Percentiles rank a stretch among this genome's conserved stretches.
These are phyloP conservation scores for Subacronicta megacephala DNA, from an alignment of 2,888 invertebrate species.

Conservation along the genomic window DNA sequence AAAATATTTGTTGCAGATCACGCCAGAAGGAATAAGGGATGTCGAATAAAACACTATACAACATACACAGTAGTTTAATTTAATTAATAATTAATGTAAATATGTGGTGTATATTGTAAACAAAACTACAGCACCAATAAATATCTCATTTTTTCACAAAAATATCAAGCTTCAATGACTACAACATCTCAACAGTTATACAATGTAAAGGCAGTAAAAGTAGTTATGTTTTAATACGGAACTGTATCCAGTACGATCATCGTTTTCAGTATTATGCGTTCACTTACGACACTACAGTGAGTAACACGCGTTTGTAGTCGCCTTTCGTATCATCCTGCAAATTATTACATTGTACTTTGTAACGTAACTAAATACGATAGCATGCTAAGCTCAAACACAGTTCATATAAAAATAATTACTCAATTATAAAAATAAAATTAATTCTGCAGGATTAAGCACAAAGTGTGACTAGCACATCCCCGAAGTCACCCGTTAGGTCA, in stretches of 20 bases:
- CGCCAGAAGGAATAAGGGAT: conserved; percentile 85
- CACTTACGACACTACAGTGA: conserved; percentile 85
- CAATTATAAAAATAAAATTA: conserved; percentile 55
- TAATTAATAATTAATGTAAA: conserved; percentile 84
- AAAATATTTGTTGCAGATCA: conserved; percentile 74
- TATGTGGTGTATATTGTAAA: conserved; percentile 77
- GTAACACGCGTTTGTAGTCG: conserved; percentile 92
- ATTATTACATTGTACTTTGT: conserved; percentile 81
- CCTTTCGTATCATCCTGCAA: conserved; percentile 92
- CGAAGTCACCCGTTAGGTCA: conserved; percentile 92
- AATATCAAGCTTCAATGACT: conserved; percentile 85
- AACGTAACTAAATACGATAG: conserved; percentile 61
- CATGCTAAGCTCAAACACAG: conserved; percentile 73
- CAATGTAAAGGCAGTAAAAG: conserved; percentile 81
- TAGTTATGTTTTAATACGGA: conserved; percentile 53
- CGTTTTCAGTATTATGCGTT: conserved; percentile 68
- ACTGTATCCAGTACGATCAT: conserved; percentile 62
- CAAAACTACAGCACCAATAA: conserved; percentile 89
- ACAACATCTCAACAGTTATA: conserved; percentile 82
- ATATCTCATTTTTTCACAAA: conserved; percentile 87
- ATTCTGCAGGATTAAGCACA: conserved; percentile 86
- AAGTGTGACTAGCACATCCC: conserved; percentile 91
- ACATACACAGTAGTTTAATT: conserved; percentile 86
- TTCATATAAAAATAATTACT: conserved; percentile 68
- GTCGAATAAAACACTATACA: conserved; percentile 71